Conservation (phyloP, 2,113 vertebrate genomes). For the Perccottus glenii region DNA sequence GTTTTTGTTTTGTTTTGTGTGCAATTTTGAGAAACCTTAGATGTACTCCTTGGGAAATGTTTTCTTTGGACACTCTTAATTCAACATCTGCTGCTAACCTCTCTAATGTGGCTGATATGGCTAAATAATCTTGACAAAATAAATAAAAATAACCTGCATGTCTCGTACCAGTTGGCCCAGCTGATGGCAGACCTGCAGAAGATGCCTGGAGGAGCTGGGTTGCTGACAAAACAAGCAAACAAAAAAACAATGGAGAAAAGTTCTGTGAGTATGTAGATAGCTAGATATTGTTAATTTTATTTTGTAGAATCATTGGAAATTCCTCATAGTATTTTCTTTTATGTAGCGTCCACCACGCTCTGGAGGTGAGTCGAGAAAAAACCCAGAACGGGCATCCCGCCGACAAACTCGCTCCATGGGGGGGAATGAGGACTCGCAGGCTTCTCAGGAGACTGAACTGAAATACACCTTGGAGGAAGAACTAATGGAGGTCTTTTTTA, state of each 20-base stretch:
- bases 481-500: conserved; percentile 64
- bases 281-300: too few relatives aligned
- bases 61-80: too few relatives aligned
- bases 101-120: too few relatives aligned
- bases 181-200: conserved; percentile 81
- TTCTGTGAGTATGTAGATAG: conserved; percentile 49
- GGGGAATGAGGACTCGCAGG: neutral
- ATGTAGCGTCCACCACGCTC: conserved; percentile 51
- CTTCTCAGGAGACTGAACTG: conserved; percentile 48
- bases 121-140: too few relatives aligned
- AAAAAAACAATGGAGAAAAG: conserved; percentile 45
- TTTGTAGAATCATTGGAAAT: neutral
- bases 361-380: conserved; percentile 49
- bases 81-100: too few relatives aligned
- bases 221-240: conserved; percentile 51
- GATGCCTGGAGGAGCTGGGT: conserved; percentile 63
- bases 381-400: conserved; percentile 67
- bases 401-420: conserved; percentile 77
- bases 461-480: conserved; percentile 73
- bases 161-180: conserved; percentile 72
- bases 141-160: neutral
- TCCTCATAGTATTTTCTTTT: neutral
- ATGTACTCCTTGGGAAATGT: too few relatives aligned
- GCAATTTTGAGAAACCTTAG: too few relatives aligned
- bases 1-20: too few relatives aligned